These are phyloP conservation scores for Sebastes flavidus DNA, from an alignment of 2,797 vertebrate genomes.

Conservation along the genomic window DNA sequence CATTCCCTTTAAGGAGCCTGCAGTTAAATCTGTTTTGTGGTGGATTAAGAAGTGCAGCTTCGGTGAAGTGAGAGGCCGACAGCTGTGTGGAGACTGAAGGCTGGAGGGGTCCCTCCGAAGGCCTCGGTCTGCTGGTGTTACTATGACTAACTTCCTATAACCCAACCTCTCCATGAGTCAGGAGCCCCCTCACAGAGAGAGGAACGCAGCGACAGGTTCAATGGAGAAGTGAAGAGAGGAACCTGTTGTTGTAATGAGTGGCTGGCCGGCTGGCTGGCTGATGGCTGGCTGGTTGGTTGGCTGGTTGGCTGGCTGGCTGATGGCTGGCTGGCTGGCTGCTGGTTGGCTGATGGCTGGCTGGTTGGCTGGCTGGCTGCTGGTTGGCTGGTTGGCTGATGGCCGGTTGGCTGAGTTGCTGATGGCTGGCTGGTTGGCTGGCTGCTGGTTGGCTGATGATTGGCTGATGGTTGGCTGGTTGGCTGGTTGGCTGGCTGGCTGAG, in stretches of 20 bases:
- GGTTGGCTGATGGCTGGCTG: too few species aligned
- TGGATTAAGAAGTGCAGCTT: slow-evolving; percentile 37
- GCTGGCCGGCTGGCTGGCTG: slow-evolving; percentile 16
- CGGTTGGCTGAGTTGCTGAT: too few species aligned
- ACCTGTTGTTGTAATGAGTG: slow-evolving; percentile 57
- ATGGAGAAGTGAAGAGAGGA: slow-evolving; percentile 63
- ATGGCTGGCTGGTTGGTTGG: too few species aligned
- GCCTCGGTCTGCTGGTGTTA: slow-evolving; percentile 42
- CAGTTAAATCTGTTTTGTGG: slow-evolving; percentile 28
- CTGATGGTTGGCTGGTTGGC: too few species aligned
- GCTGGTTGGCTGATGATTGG: too few species aligned
- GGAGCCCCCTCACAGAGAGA: slow-evolving; percentile 65
- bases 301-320: too few species aligned
- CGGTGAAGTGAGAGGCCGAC: slow-evolving; percentile 22
- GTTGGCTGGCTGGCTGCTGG: too few species aligned
- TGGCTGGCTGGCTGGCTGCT: too few species aligned
- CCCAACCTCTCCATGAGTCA: slow-evolving; percentile 64
- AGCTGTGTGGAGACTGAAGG: slow-evolving; percentile 47
- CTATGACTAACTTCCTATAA: slow-evolving; percentile 73
- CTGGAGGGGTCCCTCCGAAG: too few species aligned
- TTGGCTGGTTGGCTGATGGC: too few species aligned
- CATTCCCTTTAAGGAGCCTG: slow-evolving; percentile 14
- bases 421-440: too few species aligned
- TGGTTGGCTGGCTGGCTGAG: too few species aligned
- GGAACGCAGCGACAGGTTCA: slow-evolving; percentile 75